phyloP scores from a whole-genome alignment of 2,797 vertebrate genomes.

The Lepus oiostolus region DNA sequence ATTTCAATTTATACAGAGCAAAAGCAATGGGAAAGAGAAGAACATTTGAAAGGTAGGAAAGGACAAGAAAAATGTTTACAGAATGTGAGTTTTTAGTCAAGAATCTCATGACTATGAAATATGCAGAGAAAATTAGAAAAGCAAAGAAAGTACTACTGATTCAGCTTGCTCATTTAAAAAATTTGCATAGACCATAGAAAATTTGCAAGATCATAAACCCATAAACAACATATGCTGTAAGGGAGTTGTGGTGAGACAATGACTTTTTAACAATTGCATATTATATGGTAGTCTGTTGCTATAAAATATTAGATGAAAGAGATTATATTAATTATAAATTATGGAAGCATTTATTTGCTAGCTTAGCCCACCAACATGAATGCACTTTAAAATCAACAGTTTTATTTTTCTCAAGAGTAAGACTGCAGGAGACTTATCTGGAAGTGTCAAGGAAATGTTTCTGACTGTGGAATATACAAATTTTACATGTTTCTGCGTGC shows the following conservation, averaged over 20 bases:
- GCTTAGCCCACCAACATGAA: neutral
- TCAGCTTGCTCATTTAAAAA: neutral
- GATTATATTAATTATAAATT: neutral
- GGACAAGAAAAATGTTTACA: neutral
- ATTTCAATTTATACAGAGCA: neutral
- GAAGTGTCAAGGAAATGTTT: neutral
- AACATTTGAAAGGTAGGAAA: neutral
- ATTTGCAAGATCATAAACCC: neutral
- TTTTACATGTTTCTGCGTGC: neutral
- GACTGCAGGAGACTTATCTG: neutral
- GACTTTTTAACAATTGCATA: neutral
- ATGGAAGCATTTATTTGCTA: neutral
- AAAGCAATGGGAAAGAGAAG: neutral
- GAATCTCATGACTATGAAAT: neutral
- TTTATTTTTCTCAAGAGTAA: neutral
- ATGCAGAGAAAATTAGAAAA: neutral
- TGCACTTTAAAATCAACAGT: neutral
- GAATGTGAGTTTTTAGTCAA: neutral
- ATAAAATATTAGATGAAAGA: neutral
- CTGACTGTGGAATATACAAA: neutral
- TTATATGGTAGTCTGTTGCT: neutral
- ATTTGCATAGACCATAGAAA: neutral
- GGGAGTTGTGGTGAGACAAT: neutral
- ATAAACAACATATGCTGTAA: neutral
- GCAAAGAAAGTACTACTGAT: rapidly evolving